Base-by-base conservation (phyloP, 2,888 invertebrate genomes). In the Caenorhabditis zanzibari region DNA sequence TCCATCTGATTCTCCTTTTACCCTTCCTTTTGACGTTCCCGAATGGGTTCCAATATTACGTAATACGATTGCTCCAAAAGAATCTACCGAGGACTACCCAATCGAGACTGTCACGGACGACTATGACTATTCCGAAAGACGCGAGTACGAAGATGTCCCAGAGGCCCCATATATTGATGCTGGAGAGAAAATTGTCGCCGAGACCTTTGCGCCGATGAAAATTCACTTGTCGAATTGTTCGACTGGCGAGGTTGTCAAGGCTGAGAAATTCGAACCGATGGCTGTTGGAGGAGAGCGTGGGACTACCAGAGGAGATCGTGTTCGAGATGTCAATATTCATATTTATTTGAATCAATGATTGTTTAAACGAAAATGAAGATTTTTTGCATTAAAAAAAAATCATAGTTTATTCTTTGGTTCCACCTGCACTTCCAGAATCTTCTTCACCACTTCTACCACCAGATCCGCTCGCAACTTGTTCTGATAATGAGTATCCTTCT, bases 401-500 rank as follows among this genome's bases (percentile, higher is more conserved):
- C 54, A 69, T 0, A 69, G 12, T 26, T 71, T 72, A 22, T 72
- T 72, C 35, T 44, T 49, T 35, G 26, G 2, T 12, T 38, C 28
- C 14, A n/a, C 32, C 22, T 35, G 16, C 28, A 41, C 44, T 2
- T 41, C 56, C 14, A 93, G 49, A 41, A 86, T 84, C 22, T 64
- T 58, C 32, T 74, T 59, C 38, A 83, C 69, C 12, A 82, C 63
- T 9, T 80, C 81, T 1, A 84, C 85, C 2, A 86, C 77, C 16
- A 85, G 54, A 66, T 86, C 84, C 2, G 86, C 79, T 12, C 82
- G 79, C 6, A 44, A 38, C 63, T 85, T 87, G 49, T 87, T 83
- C 32, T 84, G 86, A 66, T 81, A 87, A 59, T 87, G 86, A 38
- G 58, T 82, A 52, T 87, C 85, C 14, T 81, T 71, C 16, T 41